These are phyloP conservation scores for Zaprionus tsacasi DNA, from an alignment of 1,140 invertebrate species.

Conservation along the genomic window DNA sequence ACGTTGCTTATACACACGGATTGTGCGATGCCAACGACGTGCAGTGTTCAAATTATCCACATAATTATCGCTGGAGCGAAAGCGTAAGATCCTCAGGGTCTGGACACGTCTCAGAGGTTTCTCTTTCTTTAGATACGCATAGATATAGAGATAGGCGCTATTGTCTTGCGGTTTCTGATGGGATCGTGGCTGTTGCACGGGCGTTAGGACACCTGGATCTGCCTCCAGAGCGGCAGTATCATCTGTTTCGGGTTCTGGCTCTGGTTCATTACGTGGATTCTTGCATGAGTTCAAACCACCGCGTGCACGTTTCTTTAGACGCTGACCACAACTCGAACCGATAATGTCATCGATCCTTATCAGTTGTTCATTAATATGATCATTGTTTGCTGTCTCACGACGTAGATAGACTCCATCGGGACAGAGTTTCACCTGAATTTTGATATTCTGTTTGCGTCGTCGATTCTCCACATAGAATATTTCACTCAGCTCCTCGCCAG, in stretches of 20 bases:
- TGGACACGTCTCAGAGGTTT: slow-evolving; percentile 89
- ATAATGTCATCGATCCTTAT: slow-evolving; percentile 91
- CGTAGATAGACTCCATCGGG: slow-evolving; percentile 89
- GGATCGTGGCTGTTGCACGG: slow-evolving; percentile 50
- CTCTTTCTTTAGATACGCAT: slow-evolving; percentile 91
- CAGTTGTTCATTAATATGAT: slow-evolving; percentile 88
- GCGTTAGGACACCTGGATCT: not conserved
- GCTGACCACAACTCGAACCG: slow-evolving; percentile 91
- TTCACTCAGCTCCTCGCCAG: slow-evolving; percentile 87
- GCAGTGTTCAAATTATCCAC: slow-evolving; percentile 93
- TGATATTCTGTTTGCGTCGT: slow-evolving; percentile 89
- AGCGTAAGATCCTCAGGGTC: slow-evolving; percentile 91
- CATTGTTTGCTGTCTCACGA: slow-evolving; percentile 87
- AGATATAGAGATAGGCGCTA: slow-evolving; percentile 94
- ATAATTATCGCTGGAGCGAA: slow-evolving; percentile 91
- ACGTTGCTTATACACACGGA: slow-evolving; percentile 68
- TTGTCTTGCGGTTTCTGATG: slow-evolving; percentile 85
- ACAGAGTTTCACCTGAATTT: slow-evolving; percentile 91
- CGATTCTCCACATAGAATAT: slow-evolving; percentile 92
- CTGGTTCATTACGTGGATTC: slow-evolving; percentile 69
- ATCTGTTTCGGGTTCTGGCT: not conserved
- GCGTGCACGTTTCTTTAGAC: slow-evolving; percentile 88
- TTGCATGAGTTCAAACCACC: slow-evolving; percentile 85
- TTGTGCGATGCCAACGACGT: slow-evolving; percentile 89
- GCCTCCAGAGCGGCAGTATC: not conserved